These are phyloP conservation scores for Onychomys leucogaster DNA, from an alignment of 2,797 vertebrate genomes.

Conservation along the genomic window DNA sequence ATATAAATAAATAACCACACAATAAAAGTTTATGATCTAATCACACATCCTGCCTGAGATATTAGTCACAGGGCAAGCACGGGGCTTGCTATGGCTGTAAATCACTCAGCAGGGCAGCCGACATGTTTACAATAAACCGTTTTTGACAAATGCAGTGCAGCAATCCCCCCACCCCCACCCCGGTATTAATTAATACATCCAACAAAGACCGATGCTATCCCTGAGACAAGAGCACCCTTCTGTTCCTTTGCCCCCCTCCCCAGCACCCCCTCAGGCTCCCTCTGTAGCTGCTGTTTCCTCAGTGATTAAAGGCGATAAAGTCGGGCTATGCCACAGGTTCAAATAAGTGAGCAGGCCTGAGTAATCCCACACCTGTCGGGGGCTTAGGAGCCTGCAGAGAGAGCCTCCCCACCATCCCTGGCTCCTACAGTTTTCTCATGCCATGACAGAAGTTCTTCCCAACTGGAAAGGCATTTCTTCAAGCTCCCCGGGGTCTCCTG, in stretches of 20 bases:
- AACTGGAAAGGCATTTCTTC: background rate
- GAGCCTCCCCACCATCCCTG: background rate
- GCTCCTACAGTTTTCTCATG: background rate
- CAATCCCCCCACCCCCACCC: background rate
- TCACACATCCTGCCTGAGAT: background rate
- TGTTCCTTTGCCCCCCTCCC: background rate
- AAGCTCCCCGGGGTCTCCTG: too few relatives aligned
- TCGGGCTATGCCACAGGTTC: background rate
- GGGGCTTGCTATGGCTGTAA: background rate
- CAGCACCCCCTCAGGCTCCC: background rate
- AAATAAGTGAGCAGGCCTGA: background rate
- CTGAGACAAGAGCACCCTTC: background rate
- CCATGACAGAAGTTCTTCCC: background rate
- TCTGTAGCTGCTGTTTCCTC: background rate
- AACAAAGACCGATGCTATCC: background rate
- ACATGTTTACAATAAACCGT: background rate
- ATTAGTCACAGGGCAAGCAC: background rate
- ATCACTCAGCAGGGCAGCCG: background rate
- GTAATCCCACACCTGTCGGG: slow-evolving; percentile 10
- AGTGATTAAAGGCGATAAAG: slow-evolving; percentile 40
- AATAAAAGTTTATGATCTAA: slow-evolving; percentile 32
- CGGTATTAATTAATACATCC: slow-evolving; percentile 20
- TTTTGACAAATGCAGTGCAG: background rate
- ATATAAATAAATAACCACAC: slow-evolving; percentile 47
- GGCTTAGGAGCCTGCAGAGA: background rate